Evolutionary conservation across 2,113 vertebrate species (phyloP), one percentile per base, ranked within the genome.

Genomic region (Ameiurus melas): DNA sequence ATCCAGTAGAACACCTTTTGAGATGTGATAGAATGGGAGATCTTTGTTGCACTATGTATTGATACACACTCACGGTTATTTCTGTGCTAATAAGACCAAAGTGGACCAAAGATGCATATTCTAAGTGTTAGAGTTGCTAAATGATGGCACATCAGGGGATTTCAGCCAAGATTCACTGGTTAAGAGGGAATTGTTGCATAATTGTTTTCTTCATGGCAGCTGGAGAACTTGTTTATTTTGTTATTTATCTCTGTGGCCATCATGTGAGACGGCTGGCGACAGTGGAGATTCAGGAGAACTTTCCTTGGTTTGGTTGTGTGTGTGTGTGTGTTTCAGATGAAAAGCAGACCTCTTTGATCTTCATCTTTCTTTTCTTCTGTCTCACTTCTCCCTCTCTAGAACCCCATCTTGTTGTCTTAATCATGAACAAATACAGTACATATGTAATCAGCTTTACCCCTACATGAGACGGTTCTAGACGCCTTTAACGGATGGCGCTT

Each of bases 301-400:
- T 16, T 55, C 4, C 27, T 47, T 60, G 20, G 57, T 51, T 25
- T 78, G 71, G 3, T 33, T 39, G 66, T 68, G 27, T 30, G 66
- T 30, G 66, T 68, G 80, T 86, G 78, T 83, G 86, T 78, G 51
- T 75, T 79, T 89, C 14, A 85, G 75, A 88, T 80, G 51, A 78
- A 86, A 68, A 88, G 16, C 89, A 88, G 79, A 8, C 70, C 22
- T 25, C 85, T 90, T 89, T 89, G 80, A 87, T 87, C 79, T 89
- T 89, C 71, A 87, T 87, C 79, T 82, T 82, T 71, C 60, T 75
- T 85, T 85, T 47, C 4, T 75, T 43, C 17, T 84, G 57, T 64
- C 25, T 60, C 47, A 27, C 2, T 30, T 55, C 62, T 83, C 33
- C 47, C 64, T 20, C 36, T 47, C 25, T 47, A 58, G 43, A 71